A percentile compares a stretch with the other conserved stretches of the same genome.
These are phyloP conservation scores for Pterophyllum scalare DNA, from an alignment of 2,113 vertebrate species.

Conservation along the genomic window DNA sequence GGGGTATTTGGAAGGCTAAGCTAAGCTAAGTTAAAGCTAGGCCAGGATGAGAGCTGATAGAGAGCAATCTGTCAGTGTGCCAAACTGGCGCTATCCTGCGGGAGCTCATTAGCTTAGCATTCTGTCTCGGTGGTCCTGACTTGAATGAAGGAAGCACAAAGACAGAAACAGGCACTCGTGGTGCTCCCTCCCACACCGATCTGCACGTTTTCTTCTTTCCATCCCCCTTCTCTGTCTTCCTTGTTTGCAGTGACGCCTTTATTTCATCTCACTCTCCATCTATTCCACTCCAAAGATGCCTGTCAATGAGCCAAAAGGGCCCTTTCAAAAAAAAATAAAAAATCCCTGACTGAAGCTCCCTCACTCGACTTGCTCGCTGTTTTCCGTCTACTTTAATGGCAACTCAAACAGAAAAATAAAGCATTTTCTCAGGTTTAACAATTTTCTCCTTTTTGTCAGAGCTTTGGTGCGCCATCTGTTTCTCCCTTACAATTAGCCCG, in stretches of 20 bases:
- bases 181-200: slow-evolving; percentile 20
- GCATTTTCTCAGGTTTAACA: slow-evolving; percentile 19
- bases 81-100: slow-evolving; percentile 59
- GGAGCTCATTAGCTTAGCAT: slow-evolving; percentile 80
- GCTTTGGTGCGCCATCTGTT: slow-evolving; percentile 59
- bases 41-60: slow-evolving; percentile 41
- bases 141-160: slow-evolving; percentile 59
- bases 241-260: not conserved
- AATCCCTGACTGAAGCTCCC: slow-evolving; percentile 23
- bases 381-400: slow-evolving; percentile 14
- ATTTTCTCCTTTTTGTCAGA: slow-evolving; percentile 20
- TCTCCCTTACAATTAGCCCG: slow-evolving; percentile 59
- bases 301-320: slow-evolving; percentile 18
- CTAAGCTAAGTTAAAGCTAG: slow-evolving; percentile 54
- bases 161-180: slow-evolving; percentile 28
- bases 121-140: slow-evolving; percentile 52
- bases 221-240: not conserved
- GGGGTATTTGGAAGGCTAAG: slow-evolving; percentile 38
- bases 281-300: slow-evolving; percentile 1
- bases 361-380: slow-evolving; percentile 14
- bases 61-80: slow-evolving; percentile 56
- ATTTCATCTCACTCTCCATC: not conserved
- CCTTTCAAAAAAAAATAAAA: slow-evolving; percentile 17
- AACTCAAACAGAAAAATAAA: slow-evolving; percentile 12
- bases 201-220: not conserved